Conservation (phyloP, 2,888 invertebrate genomes). For the Mongoloraphidia duomilia region DNA sequence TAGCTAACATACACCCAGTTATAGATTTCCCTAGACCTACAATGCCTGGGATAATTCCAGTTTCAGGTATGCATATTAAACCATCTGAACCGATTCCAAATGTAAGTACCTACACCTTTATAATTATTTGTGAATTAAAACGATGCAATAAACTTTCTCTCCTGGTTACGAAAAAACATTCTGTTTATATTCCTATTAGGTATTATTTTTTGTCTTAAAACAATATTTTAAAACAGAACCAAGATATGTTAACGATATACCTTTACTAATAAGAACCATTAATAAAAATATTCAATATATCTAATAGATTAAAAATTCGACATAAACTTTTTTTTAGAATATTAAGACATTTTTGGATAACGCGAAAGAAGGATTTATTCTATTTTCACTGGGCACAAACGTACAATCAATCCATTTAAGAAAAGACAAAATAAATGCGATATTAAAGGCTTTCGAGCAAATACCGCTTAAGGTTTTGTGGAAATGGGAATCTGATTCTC, state of each 20-base stretch:
- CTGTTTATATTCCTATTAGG: too few species aligned
- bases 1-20: conserved; percentile 23
- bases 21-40: conserved; percentile 22
- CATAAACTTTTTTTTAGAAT: conserved; percentile 20
- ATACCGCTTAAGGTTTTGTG: conserved; percentile 29
- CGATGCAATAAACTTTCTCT: too few species aligned
- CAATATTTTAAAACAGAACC: too few species aligned
- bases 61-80: conserved; percentile 22
- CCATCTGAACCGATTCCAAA: conserved; percentile 19
- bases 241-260: too few species aligned
- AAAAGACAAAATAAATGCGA: conserved; percentile 19
- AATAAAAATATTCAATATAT: too few species aligned
- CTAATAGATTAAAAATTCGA: too few species aligned
- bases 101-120: conserved; percentile 11
- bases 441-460: conserved; percentile 26
- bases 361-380: conserved; percentile 25
- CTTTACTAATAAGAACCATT: too few species aligned
- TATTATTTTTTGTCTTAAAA: too few species aligned
- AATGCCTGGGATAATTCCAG: conserved; percentile 22
- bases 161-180: too few species aligned
- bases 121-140: too few species aligned
- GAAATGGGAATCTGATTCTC: conserved; percentile 28
- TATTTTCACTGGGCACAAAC: conserved; percentile 30
- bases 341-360: conserved; percentile 23
- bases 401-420: conserved; percentile 26